These are phyloP conservation scores for Venustoraphidia nigricollis DNA, from an alignment of 2,888 invertebrate genomes.

Conservation along the genomic window DNA sequence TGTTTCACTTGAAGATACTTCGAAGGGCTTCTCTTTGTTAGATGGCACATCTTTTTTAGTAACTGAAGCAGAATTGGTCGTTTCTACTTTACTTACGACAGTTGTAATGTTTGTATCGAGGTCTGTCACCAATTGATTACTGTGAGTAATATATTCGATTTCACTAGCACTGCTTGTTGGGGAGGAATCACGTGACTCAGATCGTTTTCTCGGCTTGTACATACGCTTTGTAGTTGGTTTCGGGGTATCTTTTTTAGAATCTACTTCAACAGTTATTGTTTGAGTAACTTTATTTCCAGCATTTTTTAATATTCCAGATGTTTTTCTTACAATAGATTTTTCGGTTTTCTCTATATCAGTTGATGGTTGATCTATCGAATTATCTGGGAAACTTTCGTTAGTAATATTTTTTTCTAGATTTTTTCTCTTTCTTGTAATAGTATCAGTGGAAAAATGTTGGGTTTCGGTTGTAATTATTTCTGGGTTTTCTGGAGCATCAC, in stretches of 20 bases:
- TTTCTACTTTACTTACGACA: slow-evolving; percentile 1
- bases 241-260: background rate
- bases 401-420: background rate
- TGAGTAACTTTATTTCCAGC: too few relatives aligned
- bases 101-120: slow-evolving; percentile 4
- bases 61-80: background rate
- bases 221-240: slow-evolving; percentile 3
- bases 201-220: too few relatives aligned
- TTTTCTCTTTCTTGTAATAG: background rate
- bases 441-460: background rate
- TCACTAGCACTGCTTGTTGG: slow-evolving; percentile 40
- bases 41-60: too few relatives aligned
- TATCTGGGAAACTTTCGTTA: too few relatives aligned
- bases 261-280: too few relatives aligned
- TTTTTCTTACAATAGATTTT: too few relatives aligned
- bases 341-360: too few relatives aligned
- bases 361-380: too few relatives aligned
- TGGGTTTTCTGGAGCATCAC: background rate
- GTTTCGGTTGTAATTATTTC: background rate
- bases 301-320: too few relatives aligned
- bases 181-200: slow-evolving; percentile 25
- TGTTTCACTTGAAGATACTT: slow-evolving; percentile 26
- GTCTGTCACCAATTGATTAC: slow-evolving; percentile 3
- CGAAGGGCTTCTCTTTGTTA: slow-evolving; percentile 21
- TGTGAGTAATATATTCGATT: slow-evolving; percentile 27